phyloP scores from a whole-genome alignment of 2,888 invertebrate genomes.

The Lycia hirtaria region DNA sequence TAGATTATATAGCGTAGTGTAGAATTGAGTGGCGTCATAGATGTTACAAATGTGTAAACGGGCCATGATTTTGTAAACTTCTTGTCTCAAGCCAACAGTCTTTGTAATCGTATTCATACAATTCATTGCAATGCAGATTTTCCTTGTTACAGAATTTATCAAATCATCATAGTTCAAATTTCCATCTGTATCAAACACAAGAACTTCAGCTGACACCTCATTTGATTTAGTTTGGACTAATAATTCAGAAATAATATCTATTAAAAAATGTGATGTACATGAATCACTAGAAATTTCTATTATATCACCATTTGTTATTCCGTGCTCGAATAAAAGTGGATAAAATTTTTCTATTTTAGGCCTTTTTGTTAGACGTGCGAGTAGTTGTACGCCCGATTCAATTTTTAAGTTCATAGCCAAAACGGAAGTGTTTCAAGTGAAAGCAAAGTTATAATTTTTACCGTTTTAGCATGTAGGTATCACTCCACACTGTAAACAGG shows the following conservation, averaged over 20 bases:
- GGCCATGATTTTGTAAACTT: conserved; percentile 49
- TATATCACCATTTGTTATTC: conserved; percentile 61
- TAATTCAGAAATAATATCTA: conserved; percentile 67
- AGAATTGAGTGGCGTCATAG: conserved; percentile 72
- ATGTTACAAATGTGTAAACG: conserved; percentile 67
- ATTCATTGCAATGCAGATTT: conserved; percentile 28
- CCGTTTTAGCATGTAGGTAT: too few species aligned
- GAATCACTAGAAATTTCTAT: conserved; percentile 67
- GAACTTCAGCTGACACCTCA: conserved; percentile 61
- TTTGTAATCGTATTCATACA: conserved; percentile 11
- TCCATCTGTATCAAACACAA: conserved; percentile 76
- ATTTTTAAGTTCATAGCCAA: conserved; percentile 56
- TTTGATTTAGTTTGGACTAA: conserved; percentile 56
- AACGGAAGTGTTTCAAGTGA: not conserved
- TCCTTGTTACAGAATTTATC: conserved; percentile 46
- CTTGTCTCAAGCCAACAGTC: conserved; percentile 37
- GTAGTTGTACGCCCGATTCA: conserved; percentile 86
- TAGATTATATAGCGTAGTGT: conserved; percentile 71
- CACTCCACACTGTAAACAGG: too few species aligned
- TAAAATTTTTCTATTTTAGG: conserved; percentile 75
- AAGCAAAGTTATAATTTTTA: not conserved
- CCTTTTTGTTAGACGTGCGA: conserved; percentile 79
- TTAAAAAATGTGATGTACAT: conserved; percentile 55
- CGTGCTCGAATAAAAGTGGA: conserved; percentile 70
- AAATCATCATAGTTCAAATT: conserved; percentile 62